Conservation (phyloP, 1,140 invertebrate species). For the Bombus ignitus region DNA sequence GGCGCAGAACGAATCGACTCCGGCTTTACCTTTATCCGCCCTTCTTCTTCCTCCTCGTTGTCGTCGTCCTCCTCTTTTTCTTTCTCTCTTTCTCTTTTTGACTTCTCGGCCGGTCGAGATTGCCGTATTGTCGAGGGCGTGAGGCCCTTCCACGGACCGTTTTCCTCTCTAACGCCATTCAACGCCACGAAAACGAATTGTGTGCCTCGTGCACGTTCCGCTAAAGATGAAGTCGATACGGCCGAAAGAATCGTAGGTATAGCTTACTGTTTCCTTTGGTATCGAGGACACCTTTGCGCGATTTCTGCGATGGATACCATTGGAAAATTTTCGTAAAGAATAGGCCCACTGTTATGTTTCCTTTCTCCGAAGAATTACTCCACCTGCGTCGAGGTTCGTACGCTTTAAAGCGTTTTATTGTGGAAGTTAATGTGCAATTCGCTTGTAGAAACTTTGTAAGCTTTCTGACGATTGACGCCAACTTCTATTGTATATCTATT, state of each 20-base stretch:
- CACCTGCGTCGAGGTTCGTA: not conserved
- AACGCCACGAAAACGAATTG: constrained; percentile 58
- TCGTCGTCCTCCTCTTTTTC: not conserved
- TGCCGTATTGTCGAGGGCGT: constrained; percentile 73
- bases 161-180: constrained; percentile 73
- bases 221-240: not conserved
- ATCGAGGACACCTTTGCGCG: not conserved
- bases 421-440: not conserved
- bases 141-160: constrained; percentile 67
- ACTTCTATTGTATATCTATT: no score
- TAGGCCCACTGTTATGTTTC: not conserved
- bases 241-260: not conserved
- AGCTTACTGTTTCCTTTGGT: not conserved
- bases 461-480: no score
- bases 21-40: constrained; percentile 55
- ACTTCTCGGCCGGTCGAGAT: constrained; percentile 39
- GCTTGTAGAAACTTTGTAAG: not conserved
- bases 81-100: constrained; percentile 8
- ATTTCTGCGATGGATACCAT: not conserved
- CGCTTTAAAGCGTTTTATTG: not conserved
- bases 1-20: constrained; percentile 58
- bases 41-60: constrained; percentile 8
- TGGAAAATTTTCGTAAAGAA: not conserved
- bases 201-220: not conserved
- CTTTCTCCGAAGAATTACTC: not conserved